Conservation (phyloP, 2,113 vertebrate genomes). For the Stictonetta naevosa region DNA sequence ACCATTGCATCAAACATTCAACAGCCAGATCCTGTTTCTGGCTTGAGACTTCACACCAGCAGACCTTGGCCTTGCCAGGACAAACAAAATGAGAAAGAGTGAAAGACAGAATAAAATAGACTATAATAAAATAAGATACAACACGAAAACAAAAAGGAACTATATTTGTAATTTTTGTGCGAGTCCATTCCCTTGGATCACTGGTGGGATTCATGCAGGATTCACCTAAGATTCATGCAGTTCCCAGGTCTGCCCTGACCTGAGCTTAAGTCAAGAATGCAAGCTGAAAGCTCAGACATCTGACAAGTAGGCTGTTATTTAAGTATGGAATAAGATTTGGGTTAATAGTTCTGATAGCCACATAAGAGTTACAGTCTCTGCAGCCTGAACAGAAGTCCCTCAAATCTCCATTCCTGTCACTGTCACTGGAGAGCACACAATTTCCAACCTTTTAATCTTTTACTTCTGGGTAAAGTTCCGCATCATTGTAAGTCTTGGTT, state of each 20-base stretch:
- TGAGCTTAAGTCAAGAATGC: neutral
- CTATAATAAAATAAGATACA: neutral
- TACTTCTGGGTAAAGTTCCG: neutral
- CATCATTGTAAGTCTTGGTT: neutral
- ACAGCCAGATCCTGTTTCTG: neutral
- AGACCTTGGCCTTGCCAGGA: neutral
- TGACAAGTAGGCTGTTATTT: neutral
- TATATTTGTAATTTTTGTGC: neutral
- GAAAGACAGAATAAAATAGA: neutral
- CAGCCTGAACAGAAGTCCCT: neutral
- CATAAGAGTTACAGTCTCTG: neutral
- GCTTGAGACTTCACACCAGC: neutral
- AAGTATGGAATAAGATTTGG: neutral
- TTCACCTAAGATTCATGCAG: neutral
- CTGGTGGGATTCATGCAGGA: neutral
- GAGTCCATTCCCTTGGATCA: neutral
- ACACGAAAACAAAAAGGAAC: neutral
- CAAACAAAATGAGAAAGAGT: neutral
- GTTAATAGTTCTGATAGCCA: neutral
- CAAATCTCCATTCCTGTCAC: neutral
- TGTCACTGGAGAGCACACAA: neutral
- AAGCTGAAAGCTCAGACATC: neutral
- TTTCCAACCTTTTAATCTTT: neutral
- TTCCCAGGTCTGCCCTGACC: neutral
- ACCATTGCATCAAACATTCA: neutral